A percentile compares a stretch with the other conserved stretches of the same genome.
These are phyloP conservation scores for Meloidogyne chitwoodi DNA, from an alignment of 1,140 invertebrate species.

Conservation along the genomic window DNA sequence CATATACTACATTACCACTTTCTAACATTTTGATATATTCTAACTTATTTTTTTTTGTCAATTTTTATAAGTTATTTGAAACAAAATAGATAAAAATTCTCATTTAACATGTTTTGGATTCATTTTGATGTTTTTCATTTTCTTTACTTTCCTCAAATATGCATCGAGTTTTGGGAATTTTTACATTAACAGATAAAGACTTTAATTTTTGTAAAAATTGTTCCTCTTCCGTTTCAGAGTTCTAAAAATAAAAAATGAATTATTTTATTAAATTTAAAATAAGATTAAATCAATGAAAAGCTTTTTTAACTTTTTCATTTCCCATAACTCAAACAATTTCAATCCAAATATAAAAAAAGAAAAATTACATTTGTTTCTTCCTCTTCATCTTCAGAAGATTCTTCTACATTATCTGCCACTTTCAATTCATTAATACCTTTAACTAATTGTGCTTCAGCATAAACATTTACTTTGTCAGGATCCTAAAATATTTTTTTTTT, in stretches of 20 bases:
- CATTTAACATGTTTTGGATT: too few species aligned
- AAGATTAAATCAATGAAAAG: not conserved
- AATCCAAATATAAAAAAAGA: too few species aligned
- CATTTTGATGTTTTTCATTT: not conserved
- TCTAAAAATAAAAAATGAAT: not conserved
- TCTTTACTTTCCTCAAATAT: not conserved
- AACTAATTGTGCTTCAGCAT: conserved; percentile 4
- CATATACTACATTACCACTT: not conserved
- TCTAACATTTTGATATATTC: not conserved
- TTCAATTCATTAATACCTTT: conserved; percentile 14
- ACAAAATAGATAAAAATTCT: too few species aligned
- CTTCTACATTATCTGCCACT: conserved; percentile 3
- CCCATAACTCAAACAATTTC: too few species aligned
- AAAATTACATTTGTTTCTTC: not conserved
- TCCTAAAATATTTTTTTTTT: not conserved
- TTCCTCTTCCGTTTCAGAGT: conserved; percentile 7
- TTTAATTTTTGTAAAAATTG: conserved; percentile 8
- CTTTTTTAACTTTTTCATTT: not conserved
- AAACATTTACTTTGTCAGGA: not conserved
- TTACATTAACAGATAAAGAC: not conserved
- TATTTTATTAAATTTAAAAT: too few species aligned
- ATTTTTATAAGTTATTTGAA: too few species aligned
- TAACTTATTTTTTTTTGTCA: not conserved
- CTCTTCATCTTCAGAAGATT: not conserved
- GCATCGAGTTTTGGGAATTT: not conserved